Percentiles rank a stretch among this genome's conserved stretches.
Conservation (phyloP, 2,113 vertebrate genomes). For the Sarotherodon lohbergeri region DNA sequence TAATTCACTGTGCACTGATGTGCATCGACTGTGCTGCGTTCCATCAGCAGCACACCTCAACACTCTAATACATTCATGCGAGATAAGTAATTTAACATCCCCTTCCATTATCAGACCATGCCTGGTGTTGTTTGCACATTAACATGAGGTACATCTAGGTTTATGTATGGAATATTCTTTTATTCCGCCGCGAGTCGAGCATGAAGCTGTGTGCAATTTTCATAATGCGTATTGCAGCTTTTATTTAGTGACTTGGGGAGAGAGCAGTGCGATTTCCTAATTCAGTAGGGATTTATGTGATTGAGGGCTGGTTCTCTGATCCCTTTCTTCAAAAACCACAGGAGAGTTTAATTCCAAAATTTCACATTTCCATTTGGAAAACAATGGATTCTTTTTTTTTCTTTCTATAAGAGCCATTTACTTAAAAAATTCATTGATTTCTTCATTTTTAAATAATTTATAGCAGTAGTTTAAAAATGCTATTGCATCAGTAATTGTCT, state of each 20-base stretch:
- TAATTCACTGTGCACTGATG: slow-evolving; percentile 61
- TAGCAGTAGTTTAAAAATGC: neutral
- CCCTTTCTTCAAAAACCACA: slow-evolving; percentile 14
- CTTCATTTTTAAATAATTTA: neutral
- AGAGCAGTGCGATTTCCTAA: slow-evolving; percentile 34
- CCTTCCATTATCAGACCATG: slow-evolving; percentile 54
- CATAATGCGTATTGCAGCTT: slow-evolving; percentile 42
- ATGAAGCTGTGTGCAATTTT: slow-evolving; percentile 45
- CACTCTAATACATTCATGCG: slow-evolving; percentile 53
- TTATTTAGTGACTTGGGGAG: slow-evolving; percentile 25
- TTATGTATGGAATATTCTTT: slow-evolving; percentile 48
- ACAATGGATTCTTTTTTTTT: neutral
- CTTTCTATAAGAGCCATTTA: neutral
- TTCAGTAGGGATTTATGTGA: slow-evolving; percentile 49
- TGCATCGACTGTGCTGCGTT: slow-evolving; percentile 58
- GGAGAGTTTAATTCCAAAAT: slow-evolving; percentile 9
- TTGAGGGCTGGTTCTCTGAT: slow-evolving; percentile 46
- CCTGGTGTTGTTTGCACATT: slow-evolving; percentile 66
- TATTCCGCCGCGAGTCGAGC: slow-evolving; percentile 33
- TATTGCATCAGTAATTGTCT: neutral
- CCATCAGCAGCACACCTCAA: slow-evolving; percentile 50
- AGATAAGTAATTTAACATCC: slow-evolving; percentile 64
- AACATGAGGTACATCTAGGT: slow-evolving; percentile 41
- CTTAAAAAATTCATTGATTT: neutral
- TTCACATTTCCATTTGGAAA: neutral